Percentiles rank a stretch among this genome's conserved stretches.
Evolutionary conservation across 2,113 vertebrate species (phyloP).

Genomic region (Isurus oxyrinchus): DNA sequence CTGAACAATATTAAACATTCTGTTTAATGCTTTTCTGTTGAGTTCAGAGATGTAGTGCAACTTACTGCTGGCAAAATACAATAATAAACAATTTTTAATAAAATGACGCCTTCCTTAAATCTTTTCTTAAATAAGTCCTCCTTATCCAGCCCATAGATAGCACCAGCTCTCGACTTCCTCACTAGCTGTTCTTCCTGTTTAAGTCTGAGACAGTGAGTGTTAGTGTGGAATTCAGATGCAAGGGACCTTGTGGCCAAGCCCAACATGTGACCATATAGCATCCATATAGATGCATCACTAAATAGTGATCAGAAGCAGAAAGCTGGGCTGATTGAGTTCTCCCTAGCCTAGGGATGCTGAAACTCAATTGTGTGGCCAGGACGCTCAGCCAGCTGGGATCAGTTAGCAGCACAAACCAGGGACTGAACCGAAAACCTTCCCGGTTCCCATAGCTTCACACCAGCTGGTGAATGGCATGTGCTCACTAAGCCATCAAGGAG

Average conservation of each 20-base stretch:
- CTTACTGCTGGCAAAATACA: constrained; percentile 10
- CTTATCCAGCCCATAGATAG: background rate
- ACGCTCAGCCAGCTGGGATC: background rate
- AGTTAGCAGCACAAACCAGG: background rate
- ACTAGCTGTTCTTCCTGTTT: background rate
- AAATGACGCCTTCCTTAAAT: background rate
- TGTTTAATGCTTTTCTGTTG: constrained; percentile 8
- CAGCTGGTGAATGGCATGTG: background rate
- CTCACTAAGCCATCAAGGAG: background rate
- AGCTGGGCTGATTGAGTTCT: background rate
- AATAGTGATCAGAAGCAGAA: background rate
- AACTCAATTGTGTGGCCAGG: background rate
- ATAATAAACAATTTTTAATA: constrained; percentile 34
- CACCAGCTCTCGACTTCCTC: background rate
- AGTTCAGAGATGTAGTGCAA: constrained; percentile 6
- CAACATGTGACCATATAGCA: background rate
- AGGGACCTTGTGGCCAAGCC: background rate
- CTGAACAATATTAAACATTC: background rate
- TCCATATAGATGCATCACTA: too few relatives aligned
- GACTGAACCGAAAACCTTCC: background rate
- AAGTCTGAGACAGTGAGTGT: background rate
- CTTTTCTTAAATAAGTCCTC: background rate
- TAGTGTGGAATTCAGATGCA: background rate
- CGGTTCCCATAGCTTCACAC: background rate
- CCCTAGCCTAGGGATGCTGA: background rate